Evolutionary conservation across 2,113 vertebrate genomes (phyloP), one percentile per base, ranked within the genome.

Genomic region (Carlito syrichta): DNA sequence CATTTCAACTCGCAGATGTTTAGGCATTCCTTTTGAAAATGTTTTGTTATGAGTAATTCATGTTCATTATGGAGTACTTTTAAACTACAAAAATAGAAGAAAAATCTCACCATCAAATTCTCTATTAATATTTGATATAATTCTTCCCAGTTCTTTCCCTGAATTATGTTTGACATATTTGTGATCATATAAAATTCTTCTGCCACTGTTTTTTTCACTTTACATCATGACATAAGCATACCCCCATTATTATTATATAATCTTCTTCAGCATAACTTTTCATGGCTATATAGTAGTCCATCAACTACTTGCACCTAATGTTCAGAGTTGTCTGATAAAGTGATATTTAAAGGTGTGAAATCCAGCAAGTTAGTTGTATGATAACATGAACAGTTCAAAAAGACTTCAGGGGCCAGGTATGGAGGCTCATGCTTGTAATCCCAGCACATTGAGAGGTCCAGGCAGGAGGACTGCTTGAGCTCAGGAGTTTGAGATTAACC

Each of bases 61-160:
- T 82, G 45, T 86, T 86, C 45, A 73, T 77, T 86, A 60, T 54
- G 35, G 14, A 84, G 56, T 43, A 92, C 14, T 81, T n/a, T 20
- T 91, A 54, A 91, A 76, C 32, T 73, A 74, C 27, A 76, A 87
- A 90, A 92, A 92, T 38, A 79, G 45, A 93, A 76, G 60, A 81
- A 77, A 91, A 83, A 73, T 45, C 45, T 69, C 38, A 66, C 22
- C n/a, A 89, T 52, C 71, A 71, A 73, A 54, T 14, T 86, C 54
- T 73, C 45, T 86, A 69, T 71, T 95, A 81, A 95, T 9, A 40
- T 86, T 92, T 74, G 54, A 74, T 60, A 60, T 23, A 48, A 86
- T 40, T 84, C 14, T 74, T 79, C n/a, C 27, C 25, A 43, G 7
- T 43, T 71, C 82, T 71, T 86, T 74, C 83, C 74, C 38, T 48